phyloP scores from a whole-genome alignment of 2,113 vertebrate species.

The Myiopsitta monachus region DNA sequence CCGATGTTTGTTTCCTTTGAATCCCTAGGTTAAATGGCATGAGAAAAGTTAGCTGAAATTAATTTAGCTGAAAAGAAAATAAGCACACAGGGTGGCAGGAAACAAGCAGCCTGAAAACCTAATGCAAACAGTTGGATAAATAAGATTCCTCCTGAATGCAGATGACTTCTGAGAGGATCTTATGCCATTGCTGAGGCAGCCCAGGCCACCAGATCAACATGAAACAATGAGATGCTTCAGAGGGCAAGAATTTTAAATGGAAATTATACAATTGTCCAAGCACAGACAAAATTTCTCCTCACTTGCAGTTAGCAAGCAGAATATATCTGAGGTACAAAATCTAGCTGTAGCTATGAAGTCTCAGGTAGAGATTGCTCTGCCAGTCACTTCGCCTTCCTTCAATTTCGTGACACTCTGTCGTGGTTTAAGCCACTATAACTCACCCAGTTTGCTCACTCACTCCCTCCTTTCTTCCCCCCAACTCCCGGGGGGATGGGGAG shows the following conservation, averaged over 20 bases:
- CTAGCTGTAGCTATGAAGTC: not conserved
- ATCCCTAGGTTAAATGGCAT: slow-evolving; percentile 26
- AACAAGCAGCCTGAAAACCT: not conserved
- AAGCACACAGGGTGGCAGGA: not conserved
- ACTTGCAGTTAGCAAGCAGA: not conserved
- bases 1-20: slow-evolving; percentile 5
- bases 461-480: too few species aligned
- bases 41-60: slow-evolving; percentile 48
- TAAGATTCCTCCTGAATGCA: not conserved
- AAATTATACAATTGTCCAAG: not conserved
- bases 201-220: not conserved
- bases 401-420: not conserved
- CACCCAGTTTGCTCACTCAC: too few species aligned
- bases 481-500: too few species aligned
- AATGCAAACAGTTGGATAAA: not conserved
- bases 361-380: not conserved
- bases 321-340: not conserved
- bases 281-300: not conserved
- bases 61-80: slow-evolving; percentile 52
- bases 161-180: not conserved
- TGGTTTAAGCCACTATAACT: too few species aligned
- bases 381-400: not conserved
- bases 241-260: not conserved
- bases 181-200: not conserved
- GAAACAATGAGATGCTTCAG: not conserved